Percentiles rank a stretch among this genome's conserved stretches.
Evolutionary conservation across 1,140 invertebrate genomes (phyloP).

Genomic region (Drosophila carrolli): DNA sequence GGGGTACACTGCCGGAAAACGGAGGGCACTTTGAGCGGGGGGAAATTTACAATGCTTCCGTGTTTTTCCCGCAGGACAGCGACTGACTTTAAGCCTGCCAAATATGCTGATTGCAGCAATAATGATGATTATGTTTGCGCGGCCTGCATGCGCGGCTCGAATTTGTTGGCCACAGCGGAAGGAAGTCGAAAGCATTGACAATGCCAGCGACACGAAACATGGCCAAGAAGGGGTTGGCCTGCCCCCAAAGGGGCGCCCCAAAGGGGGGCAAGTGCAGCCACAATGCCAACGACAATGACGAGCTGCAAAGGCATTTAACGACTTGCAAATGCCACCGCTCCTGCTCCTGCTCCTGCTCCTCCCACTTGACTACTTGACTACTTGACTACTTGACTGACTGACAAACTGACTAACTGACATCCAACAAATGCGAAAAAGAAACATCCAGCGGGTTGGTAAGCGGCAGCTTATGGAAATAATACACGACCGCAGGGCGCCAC

Average conservation of each 20-base stretch:
- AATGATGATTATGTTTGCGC: constrained; percentile 81
- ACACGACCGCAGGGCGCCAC: background rate
- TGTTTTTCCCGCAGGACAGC: constrained; percentile 31
- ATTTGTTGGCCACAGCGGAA: constrained; percentile 80
- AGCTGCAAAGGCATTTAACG: constrained; percentile 78
- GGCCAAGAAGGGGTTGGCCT: constrained; percentile 7
- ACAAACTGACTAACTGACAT: constrained; percentile 63
- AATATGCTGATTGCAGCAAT: constrained; percentile 81
- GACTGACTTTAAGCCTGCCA: constrained; percentile 64
- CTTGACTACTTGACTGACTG: constrained; percentile 39
- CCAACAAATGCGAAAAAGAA: constrained; percentile 64
- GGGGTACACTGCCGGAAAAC: constrained; percentile 8
- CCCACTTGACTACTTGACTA: constrained; percentile 28
- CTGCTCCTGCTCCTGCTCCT: constrained; percentile 45
- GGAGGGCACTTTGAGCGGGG: background rate
- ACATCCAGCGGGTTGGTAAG: constrained; percentile 19
- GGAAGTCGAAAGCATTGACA: constrained; percentile 80
- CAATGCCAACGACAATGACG: constrained; percentile 63
- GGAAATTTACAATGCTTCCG: constrained; percentile 70
- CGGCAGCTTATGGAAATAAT: constrained; percentile 28
- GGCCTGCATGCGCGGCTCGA: constrained; percentile 77
- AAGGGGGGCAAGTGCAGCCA: constrained; percentile 18
- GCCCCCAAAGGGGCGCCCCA: background rate
- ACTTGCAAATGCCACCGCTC: constrained; percentile 71
- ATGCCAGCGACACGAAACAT: constrained; percentile 75